Evolutionary conservation across 2,888 invertebrate genomes (phyloP), one percentile per base, ranked within the genome.

Genomic region (Hypselothyrea guttata): DNA sequence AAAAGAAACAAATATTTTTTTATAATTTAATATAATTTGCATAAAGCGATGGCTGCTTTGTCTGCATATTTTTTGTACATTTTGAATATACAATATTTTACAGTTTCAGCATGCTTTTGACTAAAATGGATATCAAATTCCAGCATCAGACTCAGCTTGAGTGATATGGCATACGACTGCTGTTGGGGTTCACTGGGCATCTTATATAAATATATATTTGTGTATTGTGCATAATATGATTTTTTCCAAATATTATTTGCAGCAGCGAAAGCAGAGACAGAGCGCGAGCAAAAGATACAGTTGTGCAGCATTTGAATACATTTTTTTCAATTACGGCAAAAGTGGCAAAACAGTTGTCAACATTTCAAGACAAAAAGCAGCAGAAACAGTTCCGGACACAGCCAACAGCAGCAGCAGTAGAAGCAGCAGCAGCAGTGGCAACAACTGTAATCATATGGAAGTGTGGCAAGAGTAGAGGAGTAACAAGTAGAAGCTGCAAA

Each of bases 331-430:
- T 79, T 84, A 87, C 83, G 75, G 70, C 85, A 78, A 84, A 86
- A 83, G 73, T 73, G 79, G 83, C 86, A 86, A 83, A 85, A 82
- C 76, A 84, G 78, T 84, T 86, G 78, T 79, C 81, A 83, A 67
- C 82, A 85, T 78, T 78, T 69, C 79, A 61, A 72, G 68, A 67
- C 79, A 78, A 67, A 71, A 62, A 56, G 45, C 52, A 58, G 35
- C n/a, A 45, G 42, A 34, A 56, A 58, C 58, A 53, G 66, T 45
- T 46, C 53, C 52, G 73, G 76, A 75, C 53, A 55, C 55, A 38
- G 58, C 44, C 16, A 44, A 34, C n/a, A 45, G 49, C 49, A 67
- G 42, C 53, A 55, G 69, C 49, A 54, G 28, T 40, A 37, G 22
- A 9, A 9, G 45, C 54, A 64, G 45, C 34, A 45, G 18, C 4